Conservation (phyloP, 1,140 invertebrate genomes). For the Drosophila miranda region DNA sequence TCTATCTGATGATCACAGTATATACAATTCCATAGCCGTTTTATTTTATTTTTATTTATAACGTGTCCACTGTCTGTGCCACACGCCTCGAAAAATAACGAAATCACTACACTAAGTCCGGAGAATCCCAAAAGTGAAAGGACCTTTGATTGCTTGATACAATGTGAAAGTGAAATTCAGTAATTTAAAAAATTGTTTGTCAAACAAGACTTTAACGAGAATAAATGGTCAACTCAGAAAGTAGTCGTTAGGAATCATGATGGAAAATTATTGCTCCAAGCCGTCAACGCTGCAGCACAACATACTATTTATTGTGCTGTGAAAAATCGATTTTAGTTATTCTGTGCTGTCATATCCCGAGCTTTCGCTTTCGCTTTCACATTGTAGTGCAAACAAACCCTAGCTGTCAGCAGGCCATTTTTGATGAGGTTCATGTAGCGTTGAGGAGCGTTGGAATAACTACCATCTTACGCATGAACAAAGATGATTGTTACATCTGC, state of each 20-base stretch:
- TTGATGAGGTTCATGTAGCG: slow-evolving; percentile 19
- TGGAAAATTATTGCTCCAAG: neutral
- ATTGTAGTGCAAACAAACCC: slow-evolving; percentile 40
- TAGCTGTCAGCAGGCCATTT: slow-evolving; percentile 8
- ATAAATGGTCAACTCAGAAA: neutral
- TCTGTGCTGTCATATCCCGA: slow-evolving; percentile 59
- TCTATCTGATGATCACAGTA: slow-evolving; percentile 17
- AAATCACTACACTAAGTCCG: neutral
- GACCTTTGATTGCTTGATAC: neutral
- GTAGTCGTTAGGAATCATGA: too few species aligned
- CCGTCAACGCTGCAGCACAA: slow-evolving; percentile 4
- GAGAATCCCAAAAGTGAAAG: neutral
- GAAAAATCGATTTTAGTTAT: slow-evolving; percentile 74
- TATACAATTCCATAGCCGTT: slow-evolving; percentile 11
- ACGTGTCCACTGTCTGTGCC: neutral
- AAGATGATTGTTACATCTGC: slow-evolving; percentile 81
- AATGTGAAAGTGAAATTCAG: neutral
- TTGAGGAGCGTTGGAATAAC: slow-evolving; percentile 16
- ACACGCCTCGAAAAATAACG: neutral
- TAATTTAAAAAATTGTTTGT: neutral
- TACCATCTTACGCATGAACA: slow-evolving; percentile 56
- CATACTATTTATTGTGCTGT: slow-evolving; percentile 57
- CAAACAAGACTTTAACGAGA: neutral
- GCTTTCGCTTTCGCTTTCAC: slow-evolving; percentile 49
- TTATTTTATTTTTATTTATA: slow-evolving; percentile 26